phyloP scores from a whole-genome alignment of 2,113 vertebrate genomes.

The Entomyzon cyanotis region DNA sequence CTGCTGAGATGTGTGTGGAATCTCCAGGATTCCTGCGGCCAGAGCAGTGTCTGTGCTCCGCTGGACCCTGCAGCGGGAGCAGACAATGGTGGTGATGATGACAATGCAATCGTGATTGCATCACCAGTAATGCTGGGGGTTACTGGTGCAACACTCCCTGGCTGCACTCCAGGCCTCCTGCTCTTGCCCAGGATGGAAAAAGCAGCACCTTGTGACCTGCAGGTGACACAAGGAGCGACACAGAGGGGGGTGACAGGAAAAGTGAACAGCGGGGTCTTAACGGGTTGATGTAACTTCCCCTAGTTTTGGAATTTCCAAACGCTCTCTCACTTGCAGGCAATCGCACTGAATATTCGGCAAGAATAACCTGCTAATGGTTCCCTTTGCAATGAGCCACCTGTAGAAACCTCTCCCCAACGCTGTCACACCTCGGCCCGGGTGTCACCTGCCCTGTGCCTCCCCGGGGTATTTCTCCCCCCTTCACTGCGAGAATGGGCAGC shows the following conservation, averaged over 20 bases:
- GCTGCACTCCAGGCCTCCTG: not conserved
- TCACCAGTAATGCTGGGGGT: not conserved
- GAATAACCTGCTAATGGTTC: accelerated
- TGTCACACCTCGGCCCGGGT: accelerated
- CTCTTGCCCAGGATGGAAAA: not conserved
- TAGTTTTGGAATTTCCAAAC: not conserved
- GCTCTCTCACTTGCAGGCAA: not conserved
- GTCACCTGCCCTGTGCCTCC: accelerated
- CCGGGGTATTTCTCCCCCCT: accelerated
- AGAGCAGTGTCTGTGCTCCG: accelerated
- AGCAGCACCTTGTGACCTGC: not conserved
- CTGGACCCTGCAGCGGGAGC: not conserved
- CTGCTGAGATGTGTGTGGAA: accelerated
- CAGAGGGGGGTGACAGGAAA: not conserved
- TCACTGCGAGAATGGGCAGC: accelerated
- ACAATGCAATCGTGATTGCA: not conserved
- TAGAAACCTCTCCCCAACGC: accelerated
- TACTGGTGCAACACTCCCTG: not conserved
- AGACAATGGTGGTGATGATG: not conserved
- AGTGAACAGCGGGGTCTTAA: accelerated
- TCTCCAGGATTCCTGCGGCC: accelerated
- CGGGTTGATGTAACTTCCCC: not conserved
- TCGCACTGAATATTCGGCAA: too few relatives aligned
- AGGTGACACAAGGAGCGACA: not conserved
- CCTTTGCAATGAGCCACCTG: not conserved